phyloP scores from a whole-genome alignment of 2,113 vertebrate genomes.

The Aspiorhynchus laticeps region DNA sequence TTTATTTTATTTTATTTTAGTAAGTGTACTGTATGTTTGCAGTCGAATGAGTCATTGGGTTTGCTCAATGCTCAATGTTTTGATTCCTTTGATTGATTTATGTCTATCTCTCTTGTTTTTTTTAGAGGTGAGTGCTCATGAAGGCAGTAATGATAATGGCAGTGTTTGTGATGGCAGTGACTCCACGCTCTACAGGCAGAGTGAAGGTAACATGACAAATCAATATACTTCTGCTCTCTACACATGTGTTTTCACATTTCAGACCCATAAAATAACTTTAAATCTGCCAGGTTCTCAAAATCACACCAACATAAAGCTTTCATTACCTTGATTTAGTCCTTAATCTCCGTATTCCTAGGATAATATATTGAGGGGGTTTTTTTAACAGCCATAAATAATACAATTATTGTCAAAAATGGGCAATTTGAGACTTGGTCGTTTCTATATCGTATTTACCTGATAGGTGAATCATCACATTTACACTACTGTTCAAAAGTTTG shows the following conservation, averaged over 20 bases:
- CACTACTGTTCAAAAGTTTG: neutral
- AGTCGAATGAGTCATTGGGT: neutral
- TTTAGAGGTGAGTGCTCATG: slow-evolving; percentile 83
- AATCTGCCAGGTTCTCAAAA: neutral
- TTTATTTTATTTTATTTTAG: neutral
- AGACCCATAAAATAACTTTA: neutral
- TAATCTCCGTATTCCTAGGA: neutral
- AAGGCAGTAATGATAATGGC: slow-evolving; percentile 89
- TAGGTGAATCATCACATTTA: neutral
- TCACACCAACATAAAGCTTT: neutral
- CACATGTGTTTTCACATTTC: neutral
- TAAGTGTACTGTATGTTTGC: neutral
- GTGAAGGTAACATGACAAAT: slow-evolving; percentile 82
- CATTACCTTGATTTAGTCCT: neutral
- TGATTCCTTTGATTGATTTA: neutral
- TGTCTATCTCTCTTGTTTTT: slow-evolving; percentile 10
- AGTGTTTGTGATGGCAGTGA: slow-evolving; percentile 88
- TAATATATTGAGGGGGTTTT: too few species aligned
- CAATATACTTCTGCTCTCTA: neutral
- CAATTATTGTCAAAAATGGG: neutral
- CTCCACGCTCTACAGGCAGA: slow-evolving; percentile 90
- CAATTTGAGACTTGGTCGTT: neutral
- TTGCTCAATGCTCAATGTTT: neutral
- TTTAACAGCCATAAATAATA: neutral
- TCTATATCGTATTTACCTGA: neutral